These are phyloP conservation scores for Antennarius maculatus DNA, from an alignment of 2,797 vertebrate species.

Conservation along the genomic window DNA sequence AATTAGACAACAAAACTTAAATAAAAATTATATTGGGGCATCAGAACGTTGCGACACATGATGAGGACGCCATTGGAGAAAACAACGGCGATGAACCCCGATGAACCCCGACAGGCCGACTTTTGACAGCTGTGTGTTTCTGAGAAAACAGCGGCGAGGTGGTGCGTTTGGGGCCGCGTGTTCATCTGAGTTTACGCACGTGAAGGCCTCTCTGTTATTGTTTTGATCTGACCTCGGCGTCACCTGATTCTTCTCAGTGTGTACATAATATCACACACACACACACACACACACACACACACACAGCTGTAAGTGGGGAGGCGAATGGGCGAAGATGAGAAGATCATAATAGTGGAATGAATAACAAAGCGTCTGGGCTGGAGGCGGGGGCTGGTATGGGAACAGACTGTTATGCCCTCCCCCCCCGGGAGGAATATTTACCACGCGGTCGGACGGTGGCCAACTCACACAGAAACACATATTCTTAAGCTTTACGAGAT, in stretches of 20 bases:
- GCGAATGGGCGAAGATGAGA: conserved; percentile 50
- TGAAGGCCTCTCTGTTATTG: conserved; percentile 57
- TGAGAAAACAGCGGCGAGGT: conserved; percentile 27
- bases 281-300: conserved; percentile 30
- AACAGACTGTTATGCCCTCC: conserved; percentile 51
- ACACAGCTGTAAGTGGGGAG: conserved; percentile 42
- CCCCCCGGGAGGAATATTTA: conserved; percentile 63
- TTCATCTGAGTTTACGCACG: neutral
- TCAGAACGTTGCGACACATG: conserved; percentile 35
- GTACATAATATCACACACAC: conserved; percentile 40
- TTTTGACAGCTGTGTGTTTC: conserved; percentile 70
- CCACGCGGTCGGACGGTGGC: conserved; percentile 43
- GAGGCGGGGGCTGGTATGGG: conserved; percentile 60
- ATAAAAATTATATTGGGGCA: neutral
- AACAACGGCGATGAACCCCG: conserved; percentile 46
- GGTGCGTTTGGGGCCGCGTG: conserved; percentile 1
- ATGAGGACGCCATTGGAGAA: conserved; percentile 42
- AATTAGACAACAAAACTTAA: too few species aligned
- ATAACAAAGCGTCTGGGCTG: conserved; percentile 69
- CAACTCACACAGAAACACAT: conserved; percentile 24
- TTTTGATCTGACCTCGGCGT: conserved; percentile 64
- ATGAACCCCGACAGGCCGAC: conserved; percentile 25
- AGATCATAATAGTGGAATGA: conserved; percentile 67
- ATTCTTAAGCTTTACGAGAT: conserved; percentile 39
- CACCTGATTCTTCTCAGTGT: conserved; percentile 61